Base-by-base conservation (phyloP, 1,140 invertebrate genomes). In the Aleiodes sp. region DNA sequence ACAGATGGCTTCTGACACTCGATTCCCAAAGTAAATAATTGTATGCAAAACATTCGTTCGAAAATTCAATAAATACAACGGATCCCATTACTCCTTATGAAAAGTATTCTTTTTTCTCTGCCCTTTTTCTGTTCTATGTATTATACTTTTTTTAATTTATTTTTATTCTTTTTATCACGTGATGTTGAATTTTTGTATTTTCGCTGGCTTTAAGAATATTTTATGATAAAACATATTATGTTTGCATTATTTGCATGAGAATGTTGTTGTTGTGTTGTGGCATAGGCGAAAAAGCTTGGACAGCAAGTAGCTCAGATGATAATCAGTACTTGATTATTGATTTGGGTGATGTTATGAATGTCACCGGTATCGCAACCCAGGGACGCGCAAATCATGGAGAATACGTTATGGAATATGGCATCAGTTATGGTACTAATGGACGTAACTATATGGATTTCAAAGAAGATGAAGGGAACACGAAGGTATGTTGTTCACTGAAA, bases 281-380 rank as follows among this genome's bases (percentile, higher is more conserved):
- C 80, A 78, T 84, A 96, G 95, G 93, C 89, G 89, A 89, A 83
- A 95, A 94, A 87, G 95, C 96, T 81, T 99, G 97, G 97, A 96
- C 95, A 65, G 95, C 97, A 61, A 91, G 90, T 77, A 92, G 91
- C 76, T 95, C 93, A 77, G 96, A 98, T 87, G 95, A 96, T 86
- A 92, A 92, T 79, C 97, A 99, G 84, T 93, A 93, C 85, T 88
- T 99, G 73, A 91, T 93, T 52, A 89, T 99, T 79, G 96, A 99
- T 87, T 87, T 99, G 82, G 92, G 93, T 41, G 87, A 91, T 75
- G 89, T 93, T 71, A 94, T 92, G 88, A 97, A 97, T 82, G 89
- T 99, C 73, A 97, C 95, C 8, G 87, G 90, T 64, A 93, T 99
- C 19, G 92, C 91, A 24, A 96, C 95, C 8, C 94, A 96, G 83